Evolutionary conservation across 23 tunicate species (phyloP), one percentile per base, ranked within the genome.

Genomic region (Trididemnum miniatum): DNA sequence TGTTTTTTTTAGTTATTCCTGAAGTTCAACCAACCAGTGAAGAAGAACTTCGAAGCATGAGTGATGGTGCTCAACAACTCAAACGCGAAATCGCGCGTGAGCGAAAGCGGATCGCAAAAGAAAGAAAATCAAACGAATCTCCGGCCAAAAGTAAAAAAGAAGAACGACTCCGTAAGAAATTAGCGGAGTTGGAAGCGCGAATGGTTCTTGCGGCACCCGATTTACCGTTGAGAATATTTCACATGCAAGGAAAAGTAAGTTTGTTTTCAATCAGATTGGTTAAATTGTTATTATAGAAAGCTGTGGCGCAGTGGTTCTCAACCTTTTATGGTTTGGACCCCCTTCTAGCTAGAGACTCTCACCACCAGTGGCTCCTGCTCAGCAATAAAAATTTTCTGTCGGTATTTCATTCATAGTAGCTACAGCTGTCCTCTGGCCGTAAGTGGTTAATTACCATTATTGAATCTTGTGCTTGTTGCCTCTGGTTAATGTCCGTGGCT

Each of bases 171-270:
- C 54, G 97, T 30, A 92, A 92, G 59, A 92, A 92, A 67, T 64
- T 92, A 35, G 85, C 78, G 24, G 97, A 92, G 81, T 67, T 87
- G 34, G 92, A 92, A 71, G 92, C 84, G 23, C 78, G 89, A 79
- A 92, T 92, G 31, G 91, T 92, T 52, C 72, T 92, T 0, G 87
- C 91, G 12, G 97, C 97, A 28, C 97, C 97, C 23, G 83, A 87
- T 71, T 82, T 92, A 0, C 86, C 97, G 23, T 79, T 92, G 57
- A 59, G 92, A 57, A 92, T 92, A n/a, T 92, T 76, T 34, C 97
- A 92, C 82, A 92, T 87, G 91, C 92, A 87, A 65, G 97, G 97
- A 60, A 87, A 87, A 84, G 97, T 91, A 51, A 29, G 54, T n/a
- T n/a, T n/a, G n/a, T n/a, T n/a, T n/a, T n/a, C n/a, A n/a, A n/a